Evolutionary conservation across 1,140 invertebrate genomes (phyloP), one percentile per base, ranked within the genome.

Genomic region (Danaus melanippus): DNA sequence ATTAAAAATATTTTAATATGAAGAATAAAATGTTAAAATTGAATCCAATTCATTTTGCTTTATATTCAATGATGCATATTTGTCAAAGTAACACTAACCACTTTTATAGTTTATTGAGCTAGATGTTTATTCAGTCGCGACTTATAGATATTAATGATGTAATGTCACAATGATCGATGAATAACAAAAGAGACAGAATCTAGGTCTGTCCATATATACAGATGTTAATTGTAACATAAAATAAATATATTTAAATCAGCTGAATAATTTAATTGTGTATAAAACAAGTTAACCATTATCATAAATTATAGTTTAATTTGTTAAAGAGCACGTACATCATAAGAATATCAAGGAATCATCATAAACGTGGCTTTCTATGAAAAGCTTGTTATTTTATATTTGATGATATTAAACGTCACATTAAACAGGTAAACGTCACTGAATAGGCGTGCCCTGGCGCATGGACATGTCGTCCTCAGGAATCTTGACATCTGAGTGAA

Each of bases 321-420:
- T 53, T 53, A 41, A 46, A 32, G 21, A 32, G 21, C 21, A 32
- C 21, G 21, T 32, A 32, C 21, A 32, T 32, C 21, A 32, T 32
- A 32, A 32, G 6, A 32, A 32, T 32, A 32, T 32, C 21, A 32
- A 32, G 21, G 21, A 32, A 32, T 5, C 21, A 32, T 32, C 21
- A 32, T 32, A 32, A 32, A 32, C 21, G 21, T 32, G 21, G 21
- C 21, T 32, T 32, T 32, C 21, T 32, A 32, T 32, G 21, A 81
- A 71, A 60, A 50, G 67, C 69, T 80, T 71, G 72, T 80, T 81
- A 82, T 79, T 75, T 77, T 65, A 67, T 61, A 73, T 73, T 79
- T 77, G 64, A 77, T 78, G 76, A 79, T 74, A 67, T 76, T 71
- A 71, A 74, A 76, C 66, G 64, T 75, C 64, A 67, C 65, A 69